Conservation (phyloP, 2,797 vertebrate species). For the Chaenodraco wilsoni region DNA sequence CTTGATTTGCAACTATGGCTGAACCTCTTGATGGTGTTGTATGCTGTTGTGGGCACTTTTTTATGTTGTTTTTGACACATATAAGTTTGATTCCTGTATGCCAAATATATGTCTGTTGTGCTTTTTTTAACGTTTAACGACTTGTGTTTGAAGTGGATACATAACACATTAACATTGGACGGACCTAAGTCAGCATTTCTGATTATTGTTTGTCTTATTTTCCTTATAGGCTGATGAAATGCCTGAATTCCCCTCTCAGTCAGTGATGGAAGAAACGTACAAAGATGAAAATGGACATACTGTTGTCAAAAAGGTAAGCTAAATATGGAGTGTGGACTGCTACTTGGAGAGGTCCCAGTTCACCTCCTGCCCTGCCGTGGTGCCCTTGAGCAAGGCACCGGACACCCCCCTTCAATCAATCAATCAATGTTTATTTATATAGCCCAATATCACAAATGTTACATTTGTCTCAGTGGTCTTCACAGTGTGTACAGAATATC, state of each 20-base stretch:
- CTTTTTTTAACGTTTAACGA: slow-evolving; percentile 26
- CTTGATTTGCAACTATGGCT: slow-evolving; percentile 55
- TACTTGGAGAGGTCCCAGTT: too few species aligned
- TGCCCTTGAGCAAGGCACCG: too few species aligned
- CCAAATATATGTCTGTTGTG: slow-evolving; percentile 12
- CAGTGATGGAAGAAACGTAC: slow-evolving; percentile 90
- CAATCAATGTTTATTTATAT: too few species aligned
- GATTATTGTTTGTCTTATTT: slow-evolving; percentile 41
- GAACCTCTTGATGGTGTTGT: slow-evolving; percentile 31
- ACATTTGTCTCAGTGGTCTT: too few species aligned
- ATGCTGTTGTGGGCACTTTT: slow-evolving; percentile 40
- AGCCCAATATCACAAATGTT: too few species aligned
- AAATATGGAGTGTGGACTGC: too few species aligned
- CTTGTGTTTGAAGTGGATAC: slow-evolving; percentile 10
- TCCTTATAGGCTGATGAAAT: slow-evolving; percentile 87
- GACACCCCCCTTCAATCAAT: too few species aligned
- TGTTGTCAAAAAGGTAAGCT: slow-evolving; percentile 90
- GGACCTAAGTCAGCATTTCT: slow-evolving; percentile 9
- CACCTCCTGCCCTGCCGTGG: too few species aligned
- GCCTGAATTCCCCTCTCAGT: slow-evolving; percentile 87
- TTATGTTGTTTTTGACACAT: slow-evolving; percentile 17
- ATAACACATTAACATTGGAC: background rate
- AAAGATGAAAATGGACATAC: slow-evolving; percentile 89
- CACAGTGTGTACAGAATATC: too few species aligned
- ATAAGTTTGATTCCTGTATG: slow-evolving; percentile 45